These are phyloP conservation scores for Xylota segnis DNA, from an alignment of 2,888 invertebrate genomes.

Conservation along the genomic window DNA sequence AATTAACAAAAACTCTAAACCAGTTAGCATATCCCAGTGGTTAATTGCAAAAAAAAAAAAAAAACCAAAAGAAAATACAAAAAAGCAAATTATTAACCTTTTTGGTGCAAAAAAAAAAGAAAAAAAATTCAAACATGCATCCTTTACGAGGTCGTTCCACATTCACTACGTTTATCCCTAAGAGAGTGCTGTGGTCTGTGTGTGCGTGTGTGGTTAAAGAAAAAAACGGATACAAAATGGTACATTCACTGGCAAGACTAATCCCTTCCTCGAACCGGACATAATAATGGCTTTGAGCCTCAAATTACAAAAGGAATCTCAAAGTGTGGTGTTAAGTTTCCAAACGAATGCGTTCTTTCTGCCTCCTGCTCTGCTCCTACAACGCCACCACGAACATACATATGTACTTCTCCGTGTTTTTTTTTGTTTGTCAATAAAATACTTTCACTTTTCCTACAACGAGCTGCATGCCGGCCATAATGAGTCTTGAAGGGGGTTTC, in stretches of 20 bases:
- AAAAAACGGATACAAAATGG: not conserved
- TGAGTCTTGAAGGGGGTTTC: slow-evolving; percentile 26
- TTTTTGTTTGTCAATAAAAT: slow-evolving; percentile 9
- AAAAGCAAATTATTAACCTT: slow-evolving; percentile 16
- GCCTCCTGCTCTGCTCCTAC: not conserved
- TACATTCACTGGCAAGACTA: not conserved
- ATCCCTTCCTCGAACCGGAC: slow-evolving; percentile 15
- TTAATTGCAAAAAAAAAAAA: slow-evolving; percentile 69
- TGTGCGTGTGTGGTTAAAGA: slow-evolving; percentile 10
- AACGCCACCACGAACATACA: not conserved
- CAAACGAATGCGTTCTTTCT: slow-evolving; percentile 21
- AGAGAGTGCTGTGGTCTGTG: slow-evolving; percentile 11
- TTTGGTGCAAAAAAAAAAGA: slow-evolving; percentile 6
- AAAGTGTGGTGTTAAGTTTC: slow-evolving; percentile 34
- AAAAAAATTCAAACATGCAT: not conserved
- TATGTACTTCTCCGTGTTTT: not conserved
- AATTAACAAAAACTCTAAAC: slow-evolving; percentile 64
- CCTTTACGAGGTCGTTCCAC: slow-evolving; percentile 1
- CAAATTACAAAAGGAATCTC: slow-evolving; percentile 20
- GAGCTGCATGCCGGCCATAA: not conserved
- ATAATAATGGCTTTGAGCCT: not conserved
- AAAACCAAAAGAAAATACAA: too few relatives aligned
- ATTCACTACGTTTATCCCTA: not conserved
- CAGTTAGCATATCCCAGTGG: slow-evolving; percentile 73
- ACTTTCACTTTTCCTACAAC: slow-evolving; percentile 59